These are phyloP conservation scores for Chrysoperla carnea DNA, from an alignment of 1,140 invertebrate genomes.

Conservation along the genomic window DNA sequence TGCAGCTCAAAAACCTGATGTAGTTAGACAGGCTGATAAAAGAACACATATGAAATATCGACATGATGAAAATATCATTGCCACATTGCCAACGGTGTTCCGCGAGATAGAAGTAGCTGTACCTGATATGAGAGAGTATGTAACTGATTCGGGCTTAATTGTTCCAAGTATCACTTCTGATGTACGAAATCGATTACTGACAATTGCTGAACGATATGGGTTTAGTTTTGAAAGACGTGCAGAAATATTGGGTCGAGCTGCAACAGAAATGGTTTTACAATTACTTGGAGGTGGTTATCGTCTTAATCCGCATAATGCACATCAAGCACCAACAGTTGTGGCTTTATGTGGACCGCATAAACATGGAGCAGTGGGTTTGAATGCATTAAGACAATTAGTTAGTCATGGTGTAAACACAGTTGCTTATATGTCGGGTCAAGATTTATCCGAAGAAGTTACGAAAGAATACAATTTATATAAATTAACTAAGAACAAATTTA, in stretches of 20 bases:
- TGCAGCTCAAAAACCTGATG: conserved; percentile 43
- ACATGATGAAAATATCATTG: conserved; percentile 73
- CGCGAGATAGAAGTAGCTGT: conserved; percentile 55
- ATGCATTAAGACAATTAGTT: conserved; percentile 61
- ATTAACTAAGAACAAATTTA: conserved; percentile 36
- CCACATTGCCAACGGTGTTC: conserved; percentile 39
- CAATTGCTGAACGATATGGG: conserved; percentile 43
- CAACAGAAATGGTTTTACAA: conserved; percentile 60
- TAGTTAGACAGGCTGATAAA: conserved; percentile 24
- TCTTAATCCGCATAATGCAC: conserved; percentile 60
- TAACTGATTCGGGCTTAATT: conserved; percentile 61
- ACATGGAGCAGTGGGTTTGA: conserved; percentile 52
- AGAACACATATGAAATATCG: conserved; percentile 16
- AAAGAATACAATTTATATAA: conserved; percentile 44
- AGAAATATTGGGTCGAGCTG: conserved; percentile 57
- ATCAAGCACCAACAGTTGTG: conserved; percentile 62
- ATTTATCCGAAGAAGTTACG: conserved; percentile 9
- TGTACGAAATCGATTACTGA: conserved; percentile 44
- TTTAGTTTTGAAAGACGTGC: conserved; percentile 46
- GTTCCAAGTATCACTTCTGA: conserved; percentile 55
- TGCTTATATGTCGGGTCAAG: conserved; percentile 28
- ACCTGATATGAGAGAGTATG: conserved; percentile 44
- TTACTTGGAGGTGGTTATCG: conserved; percentile 55
- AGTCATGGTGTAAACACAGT: conserved; percentile 62
- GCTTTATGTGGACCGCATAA: conserved; percentile 51